Percentiles rank a stretch among this genome's conserved stretches.
Evolutionary conservation across 2,113 vertebrate species (phyloP).

Genomic region (Triplophysa dalaica): DNA sequence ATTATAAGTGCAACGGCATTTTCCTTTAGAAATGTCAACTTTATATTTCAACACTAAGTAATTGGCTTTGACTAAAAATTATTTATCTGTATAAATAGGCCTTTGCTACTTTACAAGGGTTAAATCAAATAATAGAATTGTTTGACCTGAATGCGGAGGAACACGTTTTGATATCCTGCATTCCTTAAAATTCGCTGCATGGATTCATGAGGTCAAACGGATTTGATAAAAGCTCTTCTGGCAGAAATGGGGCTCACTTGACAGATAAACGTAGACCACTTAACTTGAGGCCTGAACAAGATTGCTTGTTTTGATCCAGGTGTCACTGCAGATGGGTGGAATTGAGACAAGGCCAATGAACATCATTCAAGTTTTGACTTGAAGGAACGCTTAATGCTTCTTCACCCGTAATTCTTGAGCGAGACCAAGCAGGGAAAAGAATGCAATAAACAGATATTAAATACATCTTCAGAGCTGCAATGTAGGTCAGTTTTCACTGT

Average conservation of each 20-base stretch:
- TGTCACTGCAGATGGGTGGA: background rate
- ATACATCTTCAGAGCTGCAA: conserved; percentile 70
- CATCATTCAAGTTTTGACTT: conserved; percentile 72
- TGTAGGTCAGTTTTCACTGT: background rate
- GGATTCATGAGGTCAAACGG: background rate
- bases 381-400: conserved; percentile 87
- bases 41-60: background rate
- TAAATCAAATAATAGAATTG: background rate
- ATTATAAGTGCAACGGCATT: too few relatives aligned
- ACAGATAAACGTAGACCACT: conserved; percentile 19
- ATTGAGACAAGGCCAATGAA: conserved; percentile 11
- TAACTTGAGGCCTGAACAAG: conserved; percentile 3
- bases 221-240: conserved; percentile 34
- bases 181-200: background rate
- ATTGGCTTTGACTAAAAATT: background rate
- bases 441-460: background rate
- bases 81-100: background rate
- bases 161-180: conserved; percentile 4
- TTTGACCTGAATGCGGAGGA: background rate
- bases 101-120: background rate
- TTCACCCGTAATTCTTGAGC: conserved; percentile 79
- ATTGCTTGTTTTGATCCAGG: conserved; percentile 18
- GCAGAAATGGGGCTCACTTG: conserved; percentile 30
- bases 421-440: too few relatives aligned
- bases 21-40: background rate